Evolutionary conservation across 2,113 vertebrate genomes (phyloP).

Genomic region (Gracilinanus agilis): DNA sequence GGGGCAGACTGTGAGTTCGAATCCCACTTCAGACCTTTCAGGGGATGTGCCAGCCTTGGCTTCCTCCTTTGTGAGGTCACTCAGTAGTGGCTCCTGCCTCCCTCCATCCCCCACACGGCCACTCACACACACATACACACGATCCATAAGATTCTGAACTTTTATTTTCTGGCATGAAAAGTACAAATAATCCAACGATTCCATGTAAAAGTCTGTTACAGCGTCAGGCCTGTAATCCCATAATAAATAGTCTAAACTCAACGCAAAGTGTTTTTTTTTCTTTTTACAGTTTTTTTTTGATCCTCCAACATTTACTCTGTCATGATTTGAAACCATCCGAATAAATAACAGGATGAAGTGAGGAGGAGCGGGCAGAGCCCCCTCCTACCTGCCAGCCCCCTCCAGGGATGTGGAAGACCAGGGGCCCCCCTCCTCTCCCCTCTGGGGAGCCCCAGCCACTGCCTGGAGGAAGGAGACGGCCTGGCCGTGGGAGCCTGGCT

Average conservation of each 20-base stretch:
- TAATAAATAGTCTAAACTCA: constrained; percentile 97
- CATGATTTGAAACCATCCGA: constrained; percentile 85
- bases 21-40: neutral
- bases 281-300: constrained; percentile 80
- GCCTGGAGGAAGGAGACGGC: constrained; percentile 37
- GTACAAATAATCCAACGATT: constrained; percentile 99
- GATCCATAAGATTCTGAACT: constrained; percentile 91
- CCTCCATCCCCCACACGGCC: neutral
- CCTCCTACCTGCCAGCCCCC: constrained; percentile 42
- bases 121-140: neutral
- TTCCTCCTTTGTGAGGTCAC: neutral
- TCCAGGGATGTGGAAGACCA: constrained; percentile 62
- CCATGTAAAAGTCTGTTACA: constrained; percentile 97
- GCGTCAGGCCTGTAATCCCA: constrained; percentile 94
- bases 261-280: constrained; percentile 91
- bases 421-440: constrained; percentile 15
- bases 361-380: constrained; percentile 60
- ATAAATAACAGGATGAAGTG: constrained; percentile 75
- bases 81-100: too few relatives aligned
- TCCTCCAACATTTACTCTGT: constrained; percentile 81
- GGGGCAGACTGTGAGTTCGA: neutral
- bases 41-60: neutral
- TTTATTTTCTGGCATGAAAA: constrained; percentile 98
- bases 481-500: constrained; percentile 65
- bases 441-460: constrained; percentile 43